A percentile compares a stretch with the other conserved stretches of the same genome.
phyloP scores from a whole-genome alignment of 23 tunicate genomes.

The Trididemnum nubilum region DNA sequence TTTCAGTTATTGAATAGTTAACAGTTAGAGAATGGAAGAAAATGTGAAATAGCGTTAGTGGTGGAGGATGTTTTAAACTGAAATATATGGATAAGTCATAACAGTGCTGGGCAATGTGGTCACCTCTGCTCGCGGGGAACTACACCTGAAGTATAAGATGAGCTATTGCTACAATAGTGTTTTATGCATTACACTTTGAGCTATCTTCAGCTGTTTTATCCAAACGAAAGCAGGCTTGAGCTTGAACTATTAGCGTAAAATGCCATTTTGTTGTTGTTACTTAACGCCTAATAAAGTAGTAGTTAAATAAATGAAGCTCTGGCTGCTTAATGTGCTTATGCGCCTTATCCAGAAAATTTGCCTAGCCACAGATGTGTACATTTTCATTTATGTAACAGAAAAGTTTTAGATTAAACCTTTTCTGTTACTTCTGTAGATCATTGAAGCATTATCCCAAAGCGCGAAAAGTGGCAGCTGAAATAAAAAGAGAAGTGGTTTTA shows the following conservation, averaged over 20 bases:
- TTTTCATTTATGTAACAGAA: not conserved
- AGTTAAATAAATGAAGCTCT: not conserved
- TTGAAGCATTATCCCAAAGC: not conserved
- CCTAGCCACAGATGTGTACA: not conserved
- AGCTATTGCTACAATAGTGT: not conserved
- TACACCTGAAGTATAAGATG: not conserved
- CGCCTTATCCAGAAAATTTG: not conserved
- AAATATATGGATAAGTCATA: too few species aligned
- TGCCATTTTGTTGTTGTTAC: not conserved
- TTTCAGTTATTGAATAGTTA: not conserved
- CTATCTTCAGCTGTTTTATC: not conserved
- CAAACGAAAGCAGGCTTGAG: not conserved
- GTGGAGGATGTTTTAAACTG: not conserved
- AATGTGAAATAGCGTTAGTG: not conserved
- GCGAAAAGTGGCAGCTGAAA: not conserved
- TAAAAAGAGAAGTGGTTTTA: not conserved
- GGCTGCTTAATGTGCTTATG: not conserved
- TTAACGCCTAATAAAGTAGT: not conserved
- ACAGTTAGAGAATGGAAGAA: too few species aligned
- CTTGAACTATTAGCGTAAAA: not conserved
- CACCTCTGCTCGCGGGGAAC: too few species aligned
- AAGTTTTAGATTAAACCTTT: not conserved
- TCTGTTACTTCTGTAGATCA: not conserved
- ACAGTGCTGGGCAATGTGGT: too few species aligned
- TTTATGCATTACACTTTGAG: not conserved